phyloP scores from a whole-genome alignment of 2,113 vertebrate genomes.

The Pungitius pungitius region DNA sequence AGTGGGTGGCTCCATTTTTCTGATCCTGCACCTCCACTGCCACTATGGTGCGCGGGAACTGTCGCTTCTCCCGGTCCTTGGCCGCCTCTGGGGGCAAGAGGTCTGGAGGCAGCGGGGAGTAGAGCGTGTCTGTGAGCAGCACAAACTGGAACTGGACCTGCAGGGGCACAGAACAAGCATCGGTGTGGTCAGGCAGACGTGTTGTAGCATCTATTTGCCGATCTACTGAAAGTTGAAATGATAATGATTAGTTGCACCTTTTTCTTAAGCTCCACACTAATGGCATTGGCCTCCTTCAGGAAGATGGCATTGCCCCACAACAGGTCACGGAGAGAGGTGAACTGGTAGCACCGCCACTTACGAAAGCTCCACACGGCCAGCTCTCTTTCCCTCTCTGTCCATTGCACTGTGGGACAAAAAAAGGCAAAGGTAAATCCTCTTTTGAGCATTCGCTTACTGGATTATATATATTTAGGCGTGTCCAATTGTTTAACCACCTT shows the following conservation, averaged over 20 bases:
- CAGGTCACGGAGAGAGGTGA: constrained; percentile 94
- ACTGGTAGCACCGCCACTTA: constrained; percentile 98
- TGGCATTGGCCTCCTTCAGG: constrained; percentile 97
- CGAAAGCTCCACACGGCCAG: constrained; percentile 93
- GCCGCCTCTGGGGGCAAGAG: constrained; percentile 87
- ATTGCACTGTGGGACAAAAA: constrained; percentile 83
- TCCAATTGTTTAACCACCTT: constrained; percentile 80
- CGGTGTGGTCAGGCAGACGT: background rate
- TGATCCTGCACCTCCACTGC: constrained; percentile 97
- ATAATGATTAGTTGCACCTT: constrained; percentile 81
- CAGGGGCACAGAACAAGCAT: background rate
- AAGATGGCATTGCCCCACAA: constrained; percentile 98
- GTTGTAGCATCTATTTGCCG: background rate
- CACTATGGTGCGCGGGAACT: constrained; percentile 94
- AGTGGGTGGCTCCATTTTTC: constrained; percentile 96
- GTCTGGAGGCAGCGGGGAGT: constrained; percentile 94
- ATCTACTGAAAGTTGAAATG: background rate
- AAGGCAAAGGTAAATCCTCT: background rate
- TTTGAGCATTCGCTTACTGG: background rate
- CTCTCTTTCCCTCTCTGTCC: constrained; percentile 91
- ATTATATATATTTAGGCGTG: background rate
- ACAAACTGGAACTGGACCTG: constrained; percentile 99
- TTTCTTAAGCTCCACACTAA: constrained; percentile 97
- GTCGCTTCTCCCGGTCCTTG: constrained; percentile 88
- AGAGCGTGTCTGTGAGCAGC: constrained; percentile 94